Base-by-base conservation (phyloP, 2,888 invertebrate genomes). In the Metalampra italica region DNA sequence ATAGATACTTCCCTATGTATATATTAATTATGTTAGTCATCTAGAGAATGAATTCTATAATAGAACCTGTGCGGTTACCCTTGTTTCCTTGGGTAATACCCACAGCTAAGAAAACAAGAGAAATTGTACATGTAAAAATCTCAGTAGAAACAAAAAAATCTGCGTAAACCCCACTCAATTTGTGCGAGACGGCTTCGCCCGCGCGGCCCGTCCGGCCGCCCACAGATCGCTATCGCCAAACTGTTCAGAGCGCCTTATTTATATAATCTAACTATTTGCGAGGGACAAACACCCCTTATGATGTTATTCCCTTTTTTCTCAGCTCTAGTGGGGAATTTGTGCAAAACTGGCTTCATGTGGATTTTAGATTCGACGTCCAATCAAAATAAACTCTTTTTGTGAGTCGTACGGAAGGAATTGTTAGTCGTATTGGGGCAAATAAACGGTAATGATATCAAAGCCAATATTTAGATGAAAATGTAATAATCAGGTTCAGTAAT, bases 251-350 rank as follows among this genome's bases (percentile, higher is more conserved):
- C 81, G 83, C 77, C 82, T 87, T 88, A 88, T 88, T 88, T 88
- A 87, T 87, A 85, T 86, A 87, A 89, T 87, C 85, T 87, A 78
- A 84, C 85, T 84, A 82, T 87, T 87, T 84, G 82, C 68, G 73
- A 80, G 83, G 86, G 84, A 85, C 83, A 79, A 82, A 77, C 81
- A 81, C 81, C 81, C 86, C 72, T 79, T 73, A 71, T 68, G 61
- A 66, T 66, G 66, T 67, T 73, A 66, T 71, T 73, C 68, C 66
- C 60, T 60, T 71, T 22, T 60, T 64, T 54, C 51, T 52, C 47
- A 54, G 50, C 53, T 52, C 54, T 53, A 55, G 56, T 47, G 53
- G 56, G 45, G 52, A 62, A 54, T 57, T 56, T 51, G 49, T 40
- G 48, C 47, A 54, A 22, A 56, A 57, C 49, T 56, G 49, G 52